Base-by-base conservation (phyloP, 2,113 vertebrate species). In the Acinonyx jubatus region DNA sequence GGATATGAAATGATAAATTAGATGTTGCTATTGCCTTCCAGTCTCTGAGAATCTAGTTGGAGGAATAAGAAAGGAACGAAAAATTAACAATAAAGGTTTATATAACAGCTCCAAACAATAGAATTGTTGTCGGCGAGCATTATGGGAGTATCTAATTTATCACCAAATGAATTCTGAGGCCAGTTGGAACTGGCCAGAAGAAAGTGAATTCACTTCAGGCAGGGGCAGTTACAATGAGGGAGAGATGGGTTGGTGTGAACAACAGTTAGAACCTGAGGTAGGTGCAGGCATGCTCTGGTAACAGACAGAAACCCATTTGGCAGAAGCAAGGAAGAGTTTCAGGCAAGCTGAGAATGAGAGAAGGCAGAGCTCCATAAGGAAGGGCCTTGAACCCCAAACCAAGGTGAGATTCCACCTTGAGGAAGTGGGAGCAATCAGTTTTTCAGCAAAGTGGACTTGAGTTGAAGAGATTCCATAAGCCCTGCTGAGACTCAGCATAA, bases 1-100 rank as follows among this genome's bases (percentile, higher is more conserved):
- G 68, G 73, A 69, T 50, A 89, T 19, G 71, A 8, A 88, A 4
- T 50, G 83, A 86, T 63, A 48, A 74, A 68, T 69, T 27, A 86
- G 50, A 55, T 27, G 1, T 18, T 57, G 65, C 16, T 63, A 33
- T 94, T 94, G 76, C 48, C 14, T 8, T 65, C 57, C 7, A 57
- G 69, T 73, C 65, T 80, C 80, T 92, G 63, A 66, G 65, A 74
- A 84, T 66, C 73, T 78, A 25, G 71, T 84, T 91, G 88, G 79
- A 95, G 87, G 94, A 65, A 57, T 61, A 90, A 97, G 45, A 82
- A 65, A 74, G 21, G 38, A 93, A 41, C 16, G 48, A 76, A 87
- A 66, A 84, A 50, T 71, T 76, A 96, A 92, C 78, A 90, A 78
- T 68, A 50, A 95, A 92, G 29, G 66, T 83, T 96, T 88, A 65